A percentile compares a stretch with the other conserved stretches of the same genome.
phyloP scores from a whole-genome alignment of 1,140 invertebrate species.

The silkworm (Bombyx mori) region ASM3026992v2 NC_085113.1:12058001-12058500 shows the following conservation, averaged over 20 bases:
- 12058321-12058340: constrained; percentile 63
- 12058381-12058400: constrained; percentile 60
- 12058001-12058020: constrained; percentile 50
- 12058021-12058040: constrained; percentile 40
- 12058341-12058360: constrained; percentile 63
- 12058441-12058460: constrained; percentile 63
- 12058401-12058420: constrained; percentile 59
- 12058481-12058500: constrained; percentile 64
- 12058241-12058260: constrained; percentile 66
- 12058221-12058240: constrained; percentile 60
- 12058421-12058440: constrained; percentile 65
- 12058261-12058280: constrained; percentile 60
- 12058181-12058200: constrained; percentile 50
- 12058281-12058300: constrained; percentile 50
- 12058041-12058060: constrained; percentile 49
- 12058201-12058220: constrained; percentile 59
- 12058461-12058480: constrained; percentile 60
- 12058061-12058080: constrained; percentile 57
- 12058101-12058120: constrained; percentile 47
- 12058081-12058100: constrained; percentile 57
- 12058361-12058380: constrained; percentile 67
- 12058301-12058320: constrained; percentile 61
- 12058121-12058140: constrained; percentile 55
- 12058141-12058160: constrained; percentile 59
- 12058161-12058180: constrained; percentile 52